These are phyloP conservation scores for Arrhopalites spinosus DNA, from an alignment of 2,888 invertebrate species.

Conservation along the genomic window DNA sequence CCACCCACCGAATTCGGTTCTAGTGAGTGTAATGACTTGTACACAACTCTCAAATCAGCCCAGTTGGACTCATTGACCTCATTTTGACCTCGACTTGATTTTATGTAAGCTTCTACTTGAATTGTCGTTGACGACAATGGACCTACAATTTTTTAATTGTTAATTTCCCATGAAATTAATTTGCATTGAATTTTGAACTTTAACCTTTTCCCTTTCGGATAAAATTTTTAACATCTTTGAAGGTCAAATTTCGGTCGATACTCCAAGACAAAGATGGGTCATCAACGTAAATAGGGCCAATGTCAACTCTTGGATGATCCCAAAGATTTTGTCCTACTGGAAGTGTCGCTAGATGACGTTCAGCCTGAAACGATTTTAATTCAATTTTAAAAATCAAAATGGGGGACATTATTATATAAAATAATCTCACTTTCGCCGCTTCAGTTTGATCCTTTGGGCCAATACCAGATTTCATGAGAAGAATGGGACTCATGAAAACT, in stretches of 20 bases:
- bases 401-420: no score
- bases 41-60: conserved; percentile 1
- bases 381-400: no score
- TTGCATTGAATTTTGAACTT: no score
- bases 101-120: conserved; percentile 19
- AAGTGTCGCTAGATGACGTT: no score
- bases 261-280: background rate
- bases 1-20: background rate
- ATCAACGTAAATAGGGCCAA: background rate
- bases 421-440: no score
- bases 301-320: background rate
- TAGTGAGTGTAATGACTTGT: background rate
- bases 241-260: background rate
- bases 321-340: background rate
- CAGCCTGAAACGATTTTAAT: no score
- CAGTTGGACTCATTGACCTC: background rate
- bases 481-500: no score
- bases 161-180: no score
- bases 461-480: no score
- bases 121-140: no score
- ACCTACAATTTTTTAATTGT: no score
- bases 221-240: background rate
- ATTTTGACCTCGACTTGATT: background rate
- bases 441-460: no score
- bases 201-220: background rate